Evolutionary conservation across 2,113 vertebrate genomes (phyloP), one percentile per base, ranked within the genome.

Genomic region (Aepyceros melampus): DNA sequence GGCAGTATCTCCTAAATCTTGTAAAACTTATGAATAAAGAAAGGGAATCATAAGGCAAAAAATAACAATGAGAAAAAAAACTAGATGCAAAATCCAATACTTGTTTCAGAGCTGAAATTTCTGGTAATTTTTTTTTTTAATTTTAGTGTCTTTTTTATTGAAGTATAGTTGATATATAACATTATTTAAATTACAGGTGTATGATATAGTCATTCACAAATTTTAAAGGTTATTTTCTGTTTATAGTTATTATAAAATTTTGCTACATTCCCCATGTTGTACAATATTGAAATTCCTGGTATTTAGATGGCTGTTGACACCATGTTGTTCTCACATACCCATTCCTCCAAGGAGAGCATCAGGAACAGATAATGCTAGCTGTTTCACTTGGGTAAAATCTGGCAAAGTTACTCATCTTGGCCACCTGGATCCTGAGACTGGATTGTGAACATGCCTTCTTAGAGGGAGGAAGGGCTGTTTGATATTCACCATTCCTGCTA

Each of bases 311-410:
- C 16, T 78, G 29, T 76, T 67, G 60, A 55, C 4, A 1, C 23
- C 6, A 2, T 0, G 7, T 25, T 29, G 5, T 15, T 27, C 55
- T 64, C 33, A n/a, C 31, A 45, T 27, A 15, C 7, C 8, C 5
- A 0, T 79, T 82, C 33, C 83, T 74, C 81, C 55, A 45, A 36
- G n/a, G 8, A 87, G 15, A 29, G 6, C 3, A 1, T 8, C 13
- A 6, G 45, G 45, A 25, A 9, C 4, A 40, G 40, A 36, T 19
- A 33, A 33, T 29, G 40, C 51, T 49, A 76, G 15, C 3, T 10
- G 51, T 10, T 43, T 71, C 27, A 49, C 17, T 21, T 53, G 23
- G 33, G 2, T 87, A 81, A 71, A 17, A 40, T 84, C 19, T 58
- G 27, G 64, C 19, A 40, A 13, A 51, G 1, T 21, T 76, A 74